A percentile compares a stretch with the other conserved stretches of the same genome.
Evolutionary conservation across 2,797 vertebrate species (phyloP).

Genomic region (Melanogrammus aeglefinus): DNA sequence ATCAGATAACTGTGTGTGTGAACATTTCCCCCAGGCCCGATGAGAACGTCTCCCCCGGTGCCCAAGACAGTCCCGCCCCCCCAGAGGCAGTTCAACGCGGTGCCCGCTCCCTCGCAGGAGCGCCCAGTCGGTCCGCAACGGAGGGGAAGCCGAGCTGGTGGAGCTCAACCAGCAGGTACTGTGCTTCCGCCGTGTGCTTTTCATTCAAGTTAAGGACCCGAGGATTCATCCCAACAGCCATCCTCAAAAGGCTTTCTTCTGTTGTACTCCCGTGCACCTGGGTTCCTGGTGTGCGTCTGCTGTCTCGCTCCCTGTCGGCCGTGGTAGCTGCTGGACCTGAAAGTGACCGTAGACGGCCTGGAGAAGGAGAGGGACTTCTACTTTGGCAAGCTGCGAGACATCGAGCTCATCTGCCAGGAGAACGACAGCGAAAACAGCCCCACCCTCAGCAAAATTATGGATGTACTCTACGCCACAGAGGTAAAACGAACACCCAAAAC

Average conservation of each 20-base stretch:
- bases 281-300: background rate
- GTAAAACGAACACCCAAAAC: slow-evolving; percentile 58
- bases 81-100: slow-evolving; percentile 72
- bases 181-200: background rate
- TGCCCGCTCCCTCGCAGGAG: slow-evolving; percentile 74
- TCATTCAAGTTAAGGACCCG: background rate
- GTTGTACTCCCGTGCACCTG: background rate
- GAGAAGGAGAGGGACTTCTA: slow-evolving; percentile 98
- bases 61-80: slow-evolving; percentile 82
- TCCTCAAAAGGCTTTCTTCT: background rate
- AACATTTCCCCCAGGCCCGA: slow-evolving; percentile 70
- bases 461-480: slow-evolving; percentile 93
- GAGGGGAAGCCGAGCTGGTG: slow-evolving; percentile 83
- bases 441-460: slow-evolving; percentile 81
- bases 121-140: slow-evolving; percentile 76
- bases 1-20: slow-evolving; percentile 24
- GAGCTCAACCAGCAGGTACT: slow-evolving; percentile 93
- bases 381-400: slow-evolving; percentile 94
- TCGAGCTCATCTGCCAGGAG: slow-evolving; percentile 96
- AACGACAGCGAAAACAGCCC: slow-evolving; percentile 79
- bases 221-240: background rate
- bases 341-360: slow-evolving; percentile 87
- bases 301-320: background rate
- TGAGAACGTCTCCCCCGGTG: slow-evolving; percentile 89
- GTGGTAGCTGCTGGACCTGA: slow-evolving; percentile 86